These are phyloP conservation scores for Heloderma charlesbogerti DNA, from an alignment of 2,113 vertebrate genomes.

Conservation along the genomic window DNA sequence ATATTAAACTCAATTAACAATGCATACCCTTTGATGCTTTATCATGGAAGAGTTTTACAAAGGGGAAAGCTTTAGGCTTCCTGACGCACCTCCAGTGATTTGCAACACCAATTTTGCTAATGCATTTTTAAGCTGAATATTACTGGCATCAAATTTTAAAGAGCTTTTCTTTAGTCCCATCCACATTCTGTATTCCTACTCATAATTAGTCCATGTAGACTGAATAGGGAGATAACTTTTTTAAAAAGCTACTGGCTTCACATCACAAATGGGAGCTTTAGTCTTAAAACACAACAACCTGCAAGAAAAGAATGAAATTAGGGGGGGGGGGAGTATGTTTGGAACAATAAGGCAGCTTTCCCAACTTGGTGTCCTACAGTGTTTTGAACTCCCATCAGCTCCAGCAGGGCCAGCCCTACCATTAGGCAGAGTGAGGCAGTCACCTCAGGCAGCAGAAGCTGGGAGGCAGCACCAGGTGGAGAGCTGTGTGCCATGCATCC, in stretches of 20 bases:
- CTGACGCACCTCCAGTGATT: not conserved
- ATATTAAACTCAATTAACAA: not conserved
- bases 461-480: too few species aligned
- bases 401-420: too few species aligned
- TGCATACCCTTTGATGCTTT: not conserved
- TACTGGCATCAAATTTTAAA: constrained; percentile 24
- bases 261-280: not conserved
- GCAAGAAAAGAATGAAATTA: not conserved
- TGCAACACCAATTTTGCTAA: constrained; percentile 7
- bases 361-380: too few species aligned
- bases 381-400: too few species aligned
- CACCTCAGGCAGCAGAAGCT: too few species aligned
- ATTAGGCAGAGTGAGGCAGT: too few species aligned
- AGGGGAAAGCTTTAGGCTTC: not conserved
- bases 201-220: not conserved
- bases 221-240: not conserved
- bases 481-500: too few species aligned
- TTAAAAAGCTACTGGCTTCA: not conserved
- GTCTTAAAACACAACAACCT: not conserved
- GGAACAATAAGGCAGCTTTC: not conserved
- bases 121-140: constrained; percentile 12
- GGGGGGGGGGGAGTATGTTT: not conserved
- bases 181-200: not conserved
- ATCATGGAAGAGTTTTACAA: not conserved
- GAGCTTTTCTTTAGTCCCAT: constrained; percentile 2